Conservation (phyloP, 1,140 invertebrate genomes). For the Scaptomyza pallida region DNA sequence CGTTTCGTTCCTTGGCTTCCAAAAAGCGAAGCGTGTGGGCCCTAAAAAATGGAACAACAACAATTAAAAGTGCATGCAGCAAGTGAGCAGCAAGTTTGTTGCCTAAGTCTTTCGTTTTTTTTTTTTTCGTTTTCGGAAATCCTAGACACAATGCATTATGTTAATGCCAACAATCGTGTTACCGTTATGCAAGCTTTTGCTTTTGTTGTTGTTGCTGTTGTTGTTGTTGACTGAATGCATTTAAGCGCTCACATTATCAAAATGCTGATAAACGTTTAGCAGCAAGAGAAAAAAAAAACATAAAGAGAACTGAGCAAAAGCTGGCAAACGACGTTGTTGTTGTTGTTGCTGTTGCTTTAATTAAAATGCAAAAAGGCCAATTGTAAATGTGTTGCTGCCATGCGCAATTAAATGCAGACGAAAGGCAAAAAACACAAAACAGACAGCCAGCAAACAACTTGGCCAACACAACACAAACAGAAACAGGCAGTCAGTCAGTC, state of each 20-base stretch:
- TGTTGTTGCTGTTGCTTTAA: constrained; percentile 53
- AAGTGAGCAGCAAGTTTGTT: constrained; percentile 58
- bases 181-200: constrained; percentile 47
- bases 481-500: too few relatives aligned
- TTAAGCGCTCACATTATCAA: constrained; percentile 76
- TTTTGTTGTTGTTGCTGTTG: constrained; percentile 31
- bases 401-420: constrained; percentile 74
- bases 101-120: constrained; percentile 72
- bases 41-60: constrained; percentile 18
- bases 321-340: constrained; percentile 8
- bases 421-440: constrained; percentile 34
- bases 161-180: constrained; percentile 19
- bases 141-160: constrained; percentile 38
- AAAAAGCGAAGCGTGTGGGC: constrained; percentile 48
- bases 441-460: constrained; percentile 27
- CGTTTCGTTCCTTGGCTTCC: constrained; percentile 56
- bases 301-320: background rate
- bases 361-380: constrained; percentile 82
- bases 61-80: constrained; percentile 11
- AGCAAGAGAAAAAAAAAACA: constrained; percentile 18
- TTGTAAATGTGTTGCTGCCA: constrained; percentile 67
- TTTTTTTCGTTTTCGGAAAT: constrained; percentile 23
- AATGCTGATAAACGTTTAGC: constrained; percentile 82
- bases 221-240: constrained; percentile 51
- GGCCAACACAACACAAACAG: constrained; percentile 30